These are phyloP conservation scores for Drosophila pseudotalamancana DNA, from an alignment of 2,888 invertebrate species.

Conservation along the genomic window DNA sequence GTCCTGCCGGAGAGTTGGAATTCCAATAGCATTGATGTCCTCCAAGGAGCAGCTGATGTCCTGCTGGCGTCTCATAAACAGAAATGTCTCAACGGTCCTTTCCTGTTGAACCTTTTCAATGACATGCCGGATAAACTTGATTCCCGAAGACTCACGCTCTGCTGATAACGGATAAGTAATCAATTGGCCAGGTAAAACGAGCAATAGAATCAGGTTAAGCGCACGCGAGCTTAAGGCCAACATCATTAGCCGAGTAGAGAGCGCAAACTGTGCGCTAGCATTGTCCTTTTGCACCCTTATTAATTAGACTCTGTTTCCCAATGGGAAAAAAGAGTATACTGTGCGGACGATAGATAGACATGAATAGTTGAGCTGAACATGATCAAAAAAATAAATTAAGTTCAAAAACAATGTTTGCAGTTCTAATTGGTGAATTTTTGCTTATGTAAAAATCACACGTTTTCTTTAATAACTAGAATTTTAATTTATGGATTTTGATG, in stretches of 20 bases:
- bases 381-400: too few relatives aligned
- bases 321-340: too few relatives aligned
- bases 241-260: constrained; percentile 25
- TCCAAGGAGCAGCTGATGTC: neutral
- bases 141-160: neutral
- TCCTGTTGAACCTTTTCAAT: neutral
- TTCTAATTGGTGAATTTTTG: too few relatives aligned
- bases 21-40: neutral
- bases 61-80: constrained; percentile 9
- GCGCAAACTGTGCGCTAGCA: constrained; percentile 3
- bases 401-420: too few relatives aligned
- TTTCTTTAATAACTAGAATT: too few relatives aligned
- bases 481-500: too few relatives aligned
- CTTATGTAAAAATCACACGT: too few relatives aligned
- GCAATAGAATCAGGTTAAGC: neutral
- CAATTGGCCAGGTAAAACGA: neutral
- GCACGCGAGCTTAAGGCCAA: neutral
- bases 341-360: too few relatives aligned
- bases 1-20: constrained; percentile 8
- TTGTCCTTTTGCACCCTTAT: neutral
- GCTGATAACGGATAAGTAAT: neutral
- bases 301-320: neutral
- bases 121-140: constrained; percentile 3
- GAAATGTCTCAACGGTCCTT: constrained; percentile 5
- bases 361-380: too few relatives aligned